Percentiles rank a stretch among this genome's conserved stretches.
These are phyloP conservation scores for Tor tambroides DNA, from an alignment of 2,113 vertebrate genomes.

Conservation along the genomic window DNA sequence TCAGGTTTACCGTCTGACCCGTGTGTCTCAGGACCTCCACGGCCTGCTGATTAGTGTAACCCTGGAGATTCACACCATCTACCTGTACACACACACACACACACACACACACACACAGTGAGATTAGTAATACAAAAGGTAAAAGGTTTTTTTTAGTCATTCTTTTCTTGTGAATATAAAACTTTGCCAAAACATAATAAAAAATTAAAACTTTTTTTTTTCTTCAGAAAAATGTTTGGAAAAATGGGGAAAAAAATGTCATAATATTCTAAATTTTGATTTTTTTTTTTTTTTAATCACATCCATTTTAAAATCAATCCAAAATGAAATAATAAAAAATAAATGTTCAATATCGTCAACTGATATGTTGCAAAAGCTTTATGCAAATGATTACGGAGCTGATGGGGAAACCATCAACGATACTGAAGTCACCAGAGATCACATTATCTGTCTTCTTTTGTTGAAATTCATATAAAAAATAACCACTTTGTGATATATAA, in stretches of 20 bases:
- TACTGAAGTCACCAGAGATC: too few species aligned
- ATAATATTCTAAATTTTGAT: neutral
- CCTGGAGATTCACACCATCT: conserved; percentile 79
- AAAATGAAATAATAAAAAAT: neutral
- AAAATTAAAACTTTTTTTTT: too few species aligned
- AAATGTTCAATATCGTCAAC: neutral
- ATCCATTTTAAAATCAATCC: neutral
- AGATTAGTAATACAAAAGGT: too few species aligned
- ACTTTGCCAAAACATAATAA: too few species aligned
- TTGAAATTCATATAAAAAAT: neutral
- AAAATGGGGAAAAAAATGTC: neutral
- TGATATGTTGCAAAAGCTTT: neutral
- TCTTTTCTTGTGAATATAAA: too few species aligned
- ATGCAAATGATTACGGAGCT: neutral
- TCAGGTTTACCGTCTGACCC: conserved; percentile 86
- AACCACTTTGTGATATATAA: neutral
- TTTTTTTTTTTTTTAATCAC: neutral
- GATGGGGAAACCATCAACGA: too few species aligned
- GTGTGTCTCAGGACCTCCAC: conserved; percentile 93
- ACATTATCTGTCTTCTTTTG: too few species aligned
- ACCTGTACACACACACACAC: too few species aligned
- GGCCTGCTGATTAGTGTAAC: conserved; percentile 96
- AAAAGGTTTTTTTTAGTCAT: too few species aligned
- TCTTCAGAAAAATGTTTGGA: too few species aligned
- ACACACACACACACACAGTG: too few species aligned